These are phyloP conservation scores for Sipha maydis DNA, from an alignment of 2,888 invertebrate genomes.

Conservation along the genomic window DNA sequence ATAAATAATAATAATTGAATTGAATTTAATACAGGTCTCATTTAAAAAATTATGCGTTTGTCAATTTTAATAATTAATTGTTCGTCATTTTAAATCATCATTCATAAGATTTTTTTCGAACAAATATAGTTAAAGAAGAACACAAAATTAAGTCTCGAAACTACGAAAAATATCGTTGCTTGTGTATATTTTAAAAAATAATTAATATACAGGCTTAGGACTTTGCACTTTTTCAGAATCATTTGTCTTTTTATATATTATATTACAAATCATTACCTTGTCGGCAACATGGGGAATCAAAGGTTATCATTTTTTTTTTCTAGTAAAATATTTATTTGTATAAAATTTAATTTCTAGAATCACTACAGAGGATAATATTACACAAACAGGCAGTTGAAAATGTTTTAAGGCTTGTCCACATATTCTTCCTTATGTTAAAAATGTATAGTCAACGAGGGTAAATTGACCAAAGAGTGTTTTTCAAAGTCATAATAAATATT, in stretches of 20 bases:
- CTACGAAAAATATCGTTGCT: no score
- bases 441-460: not conserved
- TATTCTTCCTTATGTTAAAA: not conserved
- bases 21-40: no score
- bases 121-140: not conserved
- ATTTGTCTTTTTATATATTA: not conserved
- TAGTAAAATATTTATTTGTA: not conserved
- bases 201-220: not conserved
- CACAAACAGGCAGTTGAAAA: not conserved
- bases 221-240: not conserved
- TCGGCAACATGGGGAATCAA: not conserved
- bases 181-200: no score
- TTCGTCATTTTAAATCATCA: not conserved
- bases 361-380: not conserved
- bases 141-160: not conserved
- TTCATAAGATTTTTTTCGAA: not conserved
- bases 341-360: not conserved
- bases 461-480: conserved; percentile 14
- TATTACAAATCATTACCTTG: not conserved
- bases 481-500: not conserved
- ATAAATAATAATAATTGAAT: no score
- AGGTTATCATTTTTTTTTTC: not conserved
- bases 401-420: no score
- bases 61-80: no score
- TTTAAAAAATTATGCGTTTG: no score